A percentile compares a stretch with the other conserved stretches of the same genome.
Conservation (phyloP, 2,888 invertebrate species). For the Escarpia spicata region DNA sequence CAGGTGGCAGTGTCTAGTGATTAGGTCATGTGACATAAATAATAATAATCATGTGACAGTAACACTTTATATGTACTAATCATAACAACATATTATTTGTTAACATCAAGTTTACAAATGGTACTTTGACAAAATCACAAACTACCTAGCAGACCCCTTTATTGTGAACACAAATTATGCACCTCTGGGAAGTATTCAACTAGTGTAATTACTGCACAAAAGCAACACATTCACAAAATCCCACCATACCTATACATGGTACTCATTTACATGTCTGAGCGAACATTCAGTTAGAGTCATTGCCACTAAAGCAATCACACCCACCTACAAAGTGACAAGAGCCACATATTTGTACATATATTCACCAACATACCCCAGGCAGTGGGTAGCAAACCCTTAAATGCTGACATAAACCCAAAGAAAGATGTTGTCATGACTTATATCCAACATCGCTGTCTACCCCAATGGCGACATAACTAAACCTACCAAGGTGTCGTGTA, state of each 20-base stretch:
- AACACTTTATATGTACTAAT: neutral
- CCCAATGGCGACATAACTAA: neutral
- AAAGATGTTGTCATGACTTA: neutral
- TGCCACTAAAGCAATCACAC: neutral
- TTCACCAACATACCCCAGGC: neutral
- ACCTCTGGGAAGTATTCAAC: neutral
- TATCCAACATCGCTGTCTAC: neutral
- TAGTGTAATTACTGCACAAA: neutral
- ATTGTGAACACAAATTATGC: neutral
- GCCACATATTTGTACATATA: neutral
- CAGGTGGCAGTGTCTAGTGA: neutral
- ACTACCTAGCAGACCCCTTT: neutral
- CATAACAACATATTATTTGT: neutral
- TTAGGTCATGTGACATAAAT: neutral
- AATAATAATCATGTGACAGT: neutral
- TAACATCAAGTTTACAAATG: neutral
- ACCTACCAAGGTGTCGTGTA: neutral
- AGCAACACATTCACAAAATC: neutral
- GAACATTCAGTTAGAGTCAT: neutral
- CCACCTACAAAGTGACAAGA: neutral
- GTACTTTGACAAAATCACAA: neutral
- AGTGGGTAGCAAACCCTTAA: neutral
- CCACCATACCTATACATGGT: neutral
- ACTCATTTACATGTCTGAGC: neutral
- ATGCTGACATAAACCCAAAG: neutral